Conservation (phyloP, 2,888 invertebrate species). For the Quadroppia sp. region DNA sequence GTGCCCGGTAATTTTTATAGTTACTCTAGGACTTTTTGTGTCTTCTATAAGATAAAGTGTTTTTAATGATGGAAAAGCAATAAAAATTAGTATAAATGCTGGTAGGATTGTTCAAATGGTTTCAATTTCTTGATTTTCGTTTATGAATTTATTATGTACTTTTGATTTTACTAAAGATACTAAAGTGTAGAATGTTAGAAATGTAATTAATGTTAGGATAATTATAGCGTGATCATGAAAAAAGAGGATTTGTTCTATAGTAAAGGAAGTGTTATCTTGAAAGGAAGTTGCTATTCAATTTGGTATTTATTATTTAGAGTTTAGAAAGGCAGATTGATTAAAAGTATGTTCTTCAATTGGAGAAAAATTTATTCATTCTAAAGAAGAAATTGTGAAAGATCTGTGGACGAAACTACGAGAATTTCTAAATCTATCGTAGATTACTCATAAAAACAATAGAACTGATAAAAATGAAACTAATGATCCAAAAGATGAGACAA, state of each 20-base stretch:
- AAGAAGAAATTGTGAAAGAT: neutral
- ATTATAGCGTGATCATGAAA: constrained; percentile 51
- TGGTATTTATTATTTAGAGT: constrained; percentile 45
- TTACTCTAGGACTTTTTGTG: constrained; percentile 37
- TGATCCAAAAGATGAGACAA: constrained; percentile 15
- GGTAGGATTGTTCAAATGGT: constrained; percentile 46
- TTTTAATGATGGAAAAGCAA: constrained; percentile 46
- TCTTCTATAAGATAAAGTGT: constrained; percentile 45
- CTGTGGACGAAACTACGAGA: neutral
- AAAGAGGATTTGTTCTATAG: constrained; percentile 50
- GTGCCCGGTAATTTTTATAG: constrained; percentile 42
- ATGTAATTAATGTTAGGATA: constrained; percentile 48
- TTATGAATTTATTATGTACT: constrained; percentile 40
- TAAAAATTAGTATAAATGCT: constrained; percentile 44
- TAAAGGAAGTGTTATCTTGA: constrained; percentile 50
- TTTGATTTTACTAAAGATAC: constrained; percentile 38
- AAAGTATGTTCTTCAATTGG: constrained; percentile 22
- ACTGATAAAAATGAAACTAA: constrained; percentile 30
- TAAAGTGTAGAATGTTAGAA: constrained; percentile 48
- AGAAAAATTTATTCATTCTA: constrained; percentile 11
- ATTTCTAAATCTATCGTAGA: neutral
- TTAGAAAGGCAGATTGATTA: neutral
- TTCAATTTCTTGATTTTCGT: constrained; percentile 48
- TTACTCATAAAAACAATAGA: neutral
- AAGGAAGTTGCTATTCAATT: constrained; percentile 49